Conservation (phyloP, 2,888 invertebrate species). For the Dyspetes luteomarginatus region DNA sequence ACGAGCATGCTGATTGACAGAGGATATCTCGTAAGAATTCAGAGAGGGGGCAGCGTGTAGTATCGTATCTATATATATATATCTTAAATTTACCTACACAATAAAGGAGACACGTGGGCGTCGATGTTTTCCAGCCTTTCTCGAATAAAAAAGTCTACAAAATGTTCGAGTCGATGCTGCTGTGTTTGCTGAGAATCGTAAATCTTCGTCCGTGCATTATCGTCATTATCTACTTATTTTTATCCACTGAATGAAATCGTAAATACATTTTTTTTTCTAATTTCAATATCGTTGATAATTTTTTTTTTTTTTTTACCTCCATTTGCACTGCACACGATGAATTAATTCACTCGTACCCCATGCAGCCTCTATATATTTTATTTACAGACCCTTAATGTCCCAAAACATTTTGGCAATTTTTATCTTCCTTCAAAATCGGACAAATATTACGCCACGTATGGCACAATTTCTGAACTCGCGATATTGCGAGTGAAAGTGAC, state of each 20-base stretch:
- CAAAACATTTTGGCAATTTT: not conserved
- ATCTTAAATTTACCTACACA: not conserved
- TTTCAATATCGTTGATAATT: not conserved
- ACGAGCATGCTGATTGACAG: constrained; percentile 57
- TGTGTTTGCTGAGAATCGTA: not conserved
- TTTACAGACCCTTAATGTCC: too few relatives aligned
- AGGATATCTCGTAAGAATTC: constrained; percentile 47
- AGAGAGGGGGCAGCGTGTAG: constrained; percentile 1
- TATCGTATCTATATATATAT: not conserved
- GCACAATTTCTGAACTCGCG: constrained; percentile 45
- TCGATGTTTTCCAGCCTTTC: constrained; percentile 29
- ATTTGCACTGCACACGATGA: too few relatives aligned
- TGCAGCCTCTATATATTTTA: not conserved
- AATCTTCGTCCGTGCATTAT: not conserved
- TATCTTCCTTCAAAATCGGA: not conserved
- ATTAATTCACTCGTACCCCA: too few relatives aligned
- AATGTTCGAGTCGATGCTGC: not conserved
- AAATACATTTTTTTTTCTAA: not conserved
- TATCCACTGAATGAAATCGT: not conserved
- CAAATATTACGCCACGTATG: constrained; percentile 4
- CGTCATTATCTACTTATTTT: not conserved
- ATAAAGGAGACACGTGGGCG: constrained; percentile 24
- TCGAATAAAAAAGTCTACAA: not conserved
- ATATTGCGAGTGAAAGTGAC: constrained; percentile 47
- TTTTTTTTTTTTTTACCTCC: not conserved